Evolutionary conservation across 2,113 vertebrate species (phyloP).

Genomic region (Motacilla tschutschensis): DNA sequence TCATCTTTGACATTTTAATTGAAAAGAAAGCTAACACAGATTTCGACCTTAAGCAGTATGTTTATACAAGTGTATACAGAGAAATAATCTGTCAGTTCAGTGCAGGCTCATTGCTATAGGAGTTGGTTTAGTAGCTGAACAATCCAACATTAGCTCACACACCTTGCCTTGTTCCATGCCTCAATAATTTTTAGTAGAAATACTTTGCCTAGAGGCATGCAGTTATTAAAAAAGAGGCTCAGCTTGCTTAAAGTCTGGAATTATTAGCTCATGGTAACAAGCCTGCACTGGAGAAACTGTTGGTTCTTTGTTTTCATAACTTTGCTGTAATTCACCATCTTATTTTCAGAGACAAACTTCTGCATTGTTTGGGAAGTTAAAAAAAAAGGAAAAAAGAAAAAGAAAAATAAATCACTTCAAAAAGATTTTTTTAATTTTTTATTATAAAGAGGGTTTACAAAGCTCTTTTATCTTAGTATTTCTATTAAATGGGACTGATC

Average conservation of each 20-base stretch:
- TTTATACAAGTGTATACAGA: constrained; percentile 82
- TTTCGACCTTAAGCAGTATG: constrained; percentile 75
- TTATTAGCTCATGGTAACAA: constrained; percentile 81
- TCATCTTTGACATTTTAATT: constrained; percentile 84
- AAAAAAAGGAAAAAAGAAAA: not conserved
- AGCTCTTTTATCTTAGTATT: not conserved
- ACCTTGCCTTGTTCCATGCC: constrained; percentile 79
- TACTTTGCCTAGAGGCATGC: constrained; percentile 78
- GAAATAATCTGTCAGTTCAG: constrained; percentile 77
- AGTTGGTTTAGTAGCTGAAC: constrained; percentile 76
- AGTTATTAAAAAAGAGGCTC: constrained; percentile 80
- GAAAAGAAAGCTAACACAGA: constrained; percentile 80
- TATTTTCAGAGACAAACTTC: constrained; percentile 71
- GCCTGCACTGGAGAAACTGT: constrained; percentile 79
- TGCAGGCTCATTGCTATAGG: constrained; percentile 71
- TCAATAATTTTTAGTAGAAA: constrained; percentile 83
- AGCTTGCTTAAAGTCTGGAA: constrained; percentile 78
- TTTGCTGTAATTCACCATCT: constrained; percentile 70
- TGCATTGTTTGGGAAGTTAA: constrained; percentile 63
- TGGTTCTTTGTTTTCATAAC: constrained; percentile 77
- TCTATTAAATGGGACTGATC: not conserved
- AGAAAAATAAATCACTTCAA: constrained; percentile 43
- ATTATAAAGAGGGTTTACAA: constrained; percentile 2
- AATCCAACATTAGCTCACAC: constrained; percentile 80
- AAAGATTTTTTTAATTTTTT: constrained; percentile 8